These are phyloP conservation scores for Xenopus borealis DNA, from an alignment of 2,113 vertebrate genomes.

Conservation along the genomic window DNA sequence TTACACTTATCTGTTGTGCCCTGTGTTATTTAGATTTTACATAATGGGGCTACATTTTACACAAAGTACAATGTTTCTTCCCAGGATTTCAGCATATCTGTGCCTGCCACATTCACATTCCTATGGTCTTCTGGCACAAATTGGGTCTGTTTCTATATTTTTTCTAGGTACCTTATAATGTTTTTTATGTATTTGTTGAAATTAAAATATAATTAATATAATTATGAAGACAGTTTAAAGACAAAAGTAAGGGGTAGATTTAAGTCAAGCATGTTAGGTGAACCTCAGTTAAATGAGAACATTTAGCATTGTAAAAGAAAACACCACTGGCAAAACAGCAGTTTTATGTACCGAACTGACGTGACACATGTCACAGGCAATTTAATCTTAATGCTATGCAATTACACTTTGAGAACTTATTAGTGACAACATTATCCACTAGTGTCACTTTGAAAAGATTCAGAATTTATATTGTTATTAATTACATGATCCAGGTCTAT, in stretches of 20 bases:
- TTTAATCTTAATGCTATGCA: slow-evolving; percentile 54
- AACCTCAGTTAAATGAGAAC: slow-evolving; percentile 39
- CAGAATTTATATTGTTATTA: slow-evolving; percentile 49
- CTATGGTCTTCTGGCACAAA: no score
- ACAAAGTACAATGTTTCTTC: no score
- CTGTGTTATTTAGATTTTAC: no score
- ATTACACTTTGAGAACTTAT: slow-evolving; percentile 55
- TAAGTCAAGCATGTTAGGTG: slow-evolving; percentile 16
- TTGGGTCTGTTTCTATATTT: no score
- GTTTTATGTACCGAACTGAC: slow-evolving; percentile 43
- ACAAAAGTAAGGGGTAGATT: neutral
- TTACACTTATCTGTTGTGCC: no score
- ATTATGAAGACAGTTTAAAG: neutral
- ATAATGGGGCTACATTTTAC: no score
- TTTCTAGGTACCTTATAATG: no score
- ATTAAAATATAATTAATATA: no score
- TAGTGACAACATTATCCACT: slow-evolving; percentile 47
- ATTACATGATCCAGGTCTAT: slow-evolving; percentile 38
- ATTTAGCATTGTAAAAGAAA: slow-evolving; percentile 45
- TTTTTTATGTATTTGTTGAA: no score
- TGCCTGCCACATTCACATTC: no score
- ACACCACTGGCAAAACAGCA: slow-evolving; percentile 44
- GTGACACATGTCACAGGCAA: slow-evolving; percentile 53
- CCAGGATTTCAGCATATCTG: no score
- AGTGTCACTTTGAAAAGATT: slow-evolving; percentile 47